Evolutionary conservation across 2,797 vertebrate genomes (phyloP), one percentile per base, ranked within the genome.

Genomic region (Lutjanus campechanus): DNA sequence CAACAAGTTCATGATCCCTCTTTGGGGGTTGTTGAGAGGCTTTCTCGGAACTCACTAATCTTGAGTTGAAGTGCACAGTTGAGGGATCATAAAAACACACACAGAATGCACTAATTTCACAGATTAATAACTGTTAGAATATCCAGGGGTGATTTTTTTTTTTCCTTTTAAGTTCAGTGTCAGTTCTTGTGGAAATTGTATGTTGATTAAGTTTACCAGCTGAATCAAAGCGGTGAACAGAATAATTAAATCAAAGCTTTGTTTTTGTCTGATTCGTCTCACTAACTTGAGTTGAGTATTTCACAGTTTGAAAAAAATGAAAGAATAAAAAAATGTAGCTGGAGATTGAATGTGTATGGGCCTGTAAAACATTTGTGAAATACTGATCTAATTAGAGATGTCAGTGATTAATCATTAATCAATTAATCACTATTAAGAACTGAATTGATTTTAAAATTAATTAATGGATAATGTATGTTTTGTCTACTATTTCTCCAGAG

Each of bases 21-120:
- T 77, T 51, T 29, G 44, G 40, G 47, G 72, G 44, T n/a, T 74
- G 53, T 71, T 59, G 44, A 76, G 60, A 43, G 64, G 15, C 54
- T 58, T 58, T 67, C 53, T 51, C 11, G 58, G 53, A 82, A 55
- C 65, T 64, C 36, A 53, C 20, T 81, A 50, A 71, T 71, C 70
- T 43, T 4, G 2, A 66, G 49, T 44, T 61, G 46, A 73, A 60
- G 22, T 20, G 19, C 22, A 25, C 11, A 11, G 12, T 41, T 7
- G 16, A 73, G 19, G 15, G 22, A 60, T 71, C 25, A 53, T 11
- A 2, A 49, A 80, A 47, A 55, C 49, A 68, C 4, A 4, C 29
- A 56, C 29, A 56, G 19, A 64, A 58, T 25, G 12, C 29, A 7
- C 1, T 22, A 22, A 72, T 16, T 19, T 29, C 13, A 65, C 47